Percentiles rank a stretch among this genome's conserved stretches.
These are phyloP conservation scores for Acanthosepion lycidas DNA, from an alignment of 2,888 invertebrate species.

Conservation along the genomic window DNA sequence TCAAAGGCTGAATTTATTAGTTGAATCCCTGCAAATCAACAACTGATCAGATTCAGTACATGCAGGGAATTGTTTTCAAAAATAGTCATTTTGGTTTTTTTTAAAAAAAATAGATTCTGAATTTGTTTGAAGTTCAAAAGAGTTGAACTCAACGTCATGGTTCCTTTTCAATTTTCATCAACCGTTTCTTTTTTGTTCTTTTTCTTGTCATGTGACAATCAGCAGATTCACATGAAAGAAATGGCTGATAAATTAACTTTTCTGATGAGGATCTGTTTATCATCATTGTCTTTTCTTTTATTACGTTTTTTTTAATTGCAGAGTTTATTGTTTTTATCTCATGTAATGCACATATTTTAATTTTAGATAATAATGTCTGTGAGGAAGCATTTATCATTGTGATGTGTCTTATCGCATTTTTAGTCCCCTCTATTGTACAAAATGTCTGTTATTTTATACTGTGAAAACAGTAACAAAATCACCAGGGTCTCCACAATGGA, in stretches of 20 bases:
- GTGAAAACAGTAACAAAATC: background rate
- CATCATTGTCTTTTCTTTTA: no score
- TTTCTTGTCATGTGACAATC: background rate
- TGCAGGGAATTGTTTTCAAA: background rate
- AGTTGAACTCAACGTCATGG: conserved; percentile 14
- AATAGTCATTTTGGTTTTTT: background rate
- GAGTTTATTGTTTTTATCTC: no score
- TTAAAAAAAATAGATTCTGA: no score
- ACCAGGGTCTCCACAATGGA: conserved; percentile 44
- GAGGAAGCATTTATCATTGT: no score
- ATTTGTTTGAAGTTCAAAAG: background rate
- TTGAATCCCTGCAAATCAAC: background rate
- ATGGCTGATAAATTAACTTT: background rate
- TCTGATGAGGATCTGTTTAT: background rate
- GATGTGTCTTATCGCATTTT: no score
- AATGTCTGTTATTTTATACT: no score
- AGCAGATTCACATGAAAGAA: background rate
- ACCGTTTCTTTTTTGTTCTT: background rate
- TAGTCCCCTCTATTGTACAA: no score
- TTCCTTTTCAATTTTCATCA: background rate
- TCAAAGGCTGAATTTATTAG: background rate
- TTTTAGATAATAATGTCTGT: no score
- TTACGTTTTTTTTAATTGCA: no score
- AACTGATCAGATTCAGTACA: background rate
- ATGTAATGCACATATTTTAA: no score